Conservation (phyloP, 2,797 vertebrate genomes). For the Melanitta fusca region DNA sequence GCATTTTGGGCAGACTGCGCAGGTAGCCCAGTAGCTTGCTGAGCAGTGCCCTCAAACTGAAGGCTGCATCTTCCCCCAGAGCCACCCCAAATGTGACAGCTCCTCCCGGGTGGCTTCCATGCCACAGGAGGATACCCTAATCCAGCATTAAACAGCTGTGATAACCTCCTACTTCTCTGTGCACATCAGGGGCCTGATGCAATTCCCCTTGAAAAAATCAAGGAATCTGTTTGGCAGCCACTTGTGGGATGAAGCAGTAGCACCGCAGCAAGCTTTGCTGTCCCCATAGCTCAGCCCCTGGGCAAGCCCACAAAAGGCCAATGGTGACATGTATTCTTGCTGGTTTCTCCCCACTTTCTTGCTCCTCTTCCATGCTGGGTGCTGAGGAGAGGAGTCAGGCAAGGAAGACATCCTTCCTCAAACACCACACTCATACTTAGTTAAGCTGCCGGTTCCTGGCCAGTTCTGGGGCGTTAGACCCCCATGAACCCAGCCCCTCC, state of each 20-base stretch:
- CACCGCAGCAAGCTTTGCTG: neutral
- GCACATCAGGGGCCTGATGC: neutral
- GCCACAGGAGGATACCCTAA: conserved; percentile 11
- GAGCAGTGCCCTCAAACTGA: neutral
- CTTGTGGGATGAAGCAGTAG: neutral
- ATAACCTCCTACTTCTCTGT: conserved; percentile 7
- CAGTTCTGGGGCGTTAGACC: neutral
- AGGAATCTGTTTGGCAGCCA: conserved; percentile 34
- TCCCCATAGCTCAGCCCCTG: neutral
- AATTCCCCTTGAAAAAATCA: conserved; percentile 12
- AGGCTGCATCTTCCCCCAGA: neutral
- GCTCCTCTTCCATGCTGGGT: neutral
- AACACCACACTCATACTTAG: fast-evolving
- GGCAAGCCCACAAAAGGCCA: neutral
- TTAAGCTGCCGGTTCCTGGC: neutral
- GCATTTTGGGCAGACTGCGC: neutral
- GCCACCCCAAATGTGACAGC: neutral
- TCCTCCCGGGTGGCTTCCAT: conserved; percentile 15
- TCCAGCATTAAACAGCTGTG: conserved; percentile 21
- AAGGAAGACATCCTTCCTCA: neutral
- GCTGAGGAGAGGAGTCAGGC: neutral
- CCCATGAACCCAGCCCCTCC: neutral
- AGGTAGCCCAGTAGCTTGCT: neutral
- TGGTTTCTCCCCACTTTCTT: neutral
- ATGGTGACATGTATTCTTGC: neutral